Evolutionary conservation across 2,888 invertebrate species (phyloP), one percentile per base, ranked within the genome.

Genomic region (Polydrusus cervinus): DNA sequence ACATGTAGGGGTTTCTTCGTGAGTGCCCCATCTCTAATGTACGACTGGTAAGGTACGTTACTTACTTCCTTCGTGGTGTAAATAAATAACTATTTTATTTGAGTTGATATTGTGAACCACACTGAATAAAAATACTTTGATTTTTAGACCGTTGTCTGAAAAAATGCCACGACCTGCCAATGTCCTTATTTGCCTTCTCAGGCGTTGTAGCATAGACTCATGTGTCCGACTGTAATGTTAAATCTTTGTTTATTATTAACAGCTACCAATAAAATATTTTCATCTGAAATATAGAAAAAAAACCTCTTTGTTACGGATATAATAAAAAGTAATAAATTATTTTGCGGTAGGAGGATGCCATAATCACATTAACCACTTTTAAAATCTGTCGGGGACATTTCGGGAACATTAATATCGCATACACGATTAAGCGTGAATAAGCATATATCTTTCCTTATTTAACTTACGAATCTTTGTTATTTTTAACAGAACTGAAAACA

Each of bases 361-460:
- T 85, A 84, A 85, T 86, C 85, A 84, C 86, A 85, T 86, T 86
- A 85, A 84, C 85, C 83, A 85, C 85, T 85, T 86, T 86, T 84
- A 85, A 86, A 86, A 86, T 87, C 87, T 87, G 87, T 83, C 85
- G 82, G 80, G 83, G 87, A 87, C 87, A 84, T 86, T 85, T 85
- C 85, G 83, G 81, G 85, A 83, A 83, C 86, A 87, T 87, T 87
- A 87, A 87, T 87, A 87, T 87, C 86, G 84, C 84, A 86, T 87
- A 85, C 86, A 85, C 87, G 87, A 87, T 87, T 87, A 87, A 84
- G 84, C 83, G 85, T 86, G 86, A 86, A 86, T 86, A 82, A 84
- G 81, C 83, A 82, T 83, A 83, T 81, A 82, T 84, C 83, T 84
- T 82, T 84, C 84, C 81, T 61, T 60, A 38, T 61, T 47, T 70